Conservation (phyloP, 53 echinoderm and acorn worm genomes). For the Temnopleurus reevesii region DNA sequence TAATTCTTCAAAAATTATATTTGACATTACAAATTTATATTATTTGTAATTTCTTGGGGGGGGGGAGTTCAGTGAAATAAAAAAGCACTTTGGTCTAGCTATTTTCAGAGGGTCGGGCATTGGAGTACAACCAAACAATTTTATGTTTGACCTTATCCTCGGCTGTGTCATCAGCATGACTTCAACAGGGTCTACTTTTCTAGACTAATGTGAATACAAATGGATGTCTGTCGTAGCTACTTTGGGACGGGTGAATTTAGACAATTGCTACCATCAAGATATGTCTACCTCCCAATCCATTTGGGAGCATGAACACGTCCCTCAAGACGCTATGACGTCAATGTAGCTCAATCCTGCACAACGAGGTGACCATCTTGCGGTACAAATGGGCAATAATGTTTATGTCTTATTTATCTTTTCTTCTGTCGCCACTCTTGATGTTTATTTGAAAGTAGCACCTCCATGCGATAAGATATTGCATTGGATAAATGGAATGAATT, state of each 20-base stretch:
- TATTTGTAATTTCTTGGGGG: too few relatives aligned
- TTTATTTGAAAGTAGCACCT: neutral
- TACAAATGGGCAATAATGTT: conserved; percentile 26
- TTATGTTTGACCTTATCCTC: too few relatives aligned
- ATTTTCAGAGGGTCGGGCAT: too few relatives aligned
- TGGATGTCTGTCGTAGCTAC: neutral
- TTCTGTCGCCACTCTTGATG: neutral
- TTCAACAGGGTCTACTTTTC: neutral
- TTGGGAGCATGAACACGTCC: conserved; percentile 11
- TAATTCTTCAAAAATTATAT: too few relatives aligned
- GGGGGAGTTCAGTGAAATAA: too few relatives aligned
- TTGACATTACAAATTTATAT: too few relatives aligned
- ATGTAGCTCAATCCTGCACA: neutral
- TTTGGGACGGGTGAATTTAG: neutral
- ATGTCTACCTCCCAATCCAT: conserved; percentile 1
- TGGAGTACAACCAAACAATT: too few relatives aligned
- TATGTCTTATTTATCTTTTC: conserved; percentile 10
- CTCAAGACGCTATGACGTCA: conserved; percentile 10
- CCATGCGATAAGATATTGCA: neutral
- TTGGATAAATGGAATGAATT: neutral
- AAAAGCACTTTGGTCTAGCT: too few relatives aligned
- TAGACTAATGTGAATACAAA: neutral
- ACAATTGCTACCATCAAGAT: conserved; percentile 23
- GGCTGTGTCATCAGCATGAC: too few relatives aligned
- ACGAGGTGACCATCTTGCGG: neutral